These are phyloP conservation scores for Zaprionus nigranus DNA, from an alignment of 1,140 invertebrate genomes.

Conservation along the genomic window DNA sequence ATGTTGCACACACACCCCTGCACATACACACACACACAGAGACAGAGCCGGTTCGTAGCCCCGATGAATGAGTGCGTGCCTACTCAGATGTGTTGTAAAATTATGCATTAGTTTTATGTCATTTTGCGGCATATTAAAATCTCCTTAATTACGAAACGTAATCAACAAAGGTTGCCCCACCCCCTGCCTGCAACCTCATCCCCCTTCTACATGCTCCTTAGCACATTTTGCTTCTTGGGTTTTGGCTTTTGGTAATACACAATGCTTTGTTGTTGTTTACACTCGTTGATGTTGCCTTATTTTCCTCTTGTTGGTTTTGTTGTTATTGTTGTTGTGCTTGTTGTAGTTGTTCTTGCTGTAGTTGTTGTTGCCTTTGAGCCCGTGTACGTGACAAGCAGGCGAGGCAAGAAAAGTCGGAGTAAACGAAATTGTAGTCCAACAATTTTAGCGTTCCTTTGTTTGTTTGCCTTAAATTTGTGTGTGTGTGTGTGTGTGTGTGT, in stretches of 20 bases:
- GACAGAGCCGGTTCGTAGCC: not conserved
- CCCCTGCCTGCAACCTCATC: slow-evolving; percentile 15
- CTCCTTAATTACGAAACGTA: slow-evolving; percentile 76
- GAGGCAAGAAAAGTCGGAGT: slow-evolving; percentile 64
- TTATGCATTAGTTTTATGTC: slow-evolving; percentile 80
- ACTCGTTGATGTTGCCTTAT: slow-evolving; percentile 42
- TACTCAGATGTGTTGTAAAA: slow-evolving; percentile 79
- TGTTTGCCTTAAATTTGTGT: slow-evolving; percentile 41
- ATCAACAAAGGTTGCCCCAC: slow-evolving; percentile 62
- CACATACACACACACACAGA: slow-evolving; percentile 16
- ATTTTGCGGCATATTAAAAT: slow-evolving; percentile 80
- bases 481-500: not conserved
- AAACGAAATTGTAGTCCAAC: slow-evolving; percentile 65
- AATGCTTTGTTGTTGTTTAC: slow-evolving; percentile 56
- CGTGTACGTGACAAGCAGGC: slow-evolving; percentile 55
- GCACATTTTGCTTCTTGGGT: slow-evolving; percentile 46
- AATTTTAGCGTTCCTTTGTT: slow-evolving; percentile 59
- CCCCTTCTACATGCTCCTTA: not conserved
- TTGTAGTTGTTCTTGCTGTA: slow-evolving; percentile 21
- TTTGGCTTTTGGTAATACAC: slow-evolving; percentile 39
- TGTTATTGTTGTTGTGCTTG: slow-evolving; percentile 35
- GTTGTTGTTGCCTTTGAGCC: slow-evolving; percentile 30
- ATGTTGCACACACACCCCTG: slow-evolving; percentile 38
- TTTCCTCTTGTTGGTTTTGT: slow-evolving; percentile 3
- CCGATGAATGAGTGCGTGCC: slow-evolving; percentile 56